phyloP scores from a whole-genome alignment of 2,113 vertebrate species.

The Grantiella picta region DNA sequence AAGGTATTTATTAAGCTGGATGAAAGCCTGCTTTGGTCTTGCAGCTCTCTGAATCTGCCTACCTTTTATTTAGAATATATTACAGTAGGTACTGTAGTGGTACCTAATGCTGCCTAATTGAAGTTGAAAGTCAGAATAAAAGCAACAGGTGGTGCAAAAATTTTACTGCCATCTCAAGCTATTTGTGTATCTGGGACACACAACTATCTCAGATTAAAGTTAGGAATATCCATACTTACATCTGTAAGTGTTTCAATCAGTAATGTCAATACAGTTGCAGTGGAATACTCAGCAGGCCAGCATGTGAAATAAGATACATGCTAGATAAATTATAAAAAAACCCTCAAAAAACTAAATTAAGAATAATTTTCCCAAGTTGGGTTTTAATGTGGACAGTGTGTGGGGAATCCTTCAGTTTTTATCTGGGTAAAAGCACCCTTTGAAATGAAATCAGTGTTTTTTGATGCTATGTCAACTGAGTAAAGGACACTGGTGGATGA shows the following conservation, averaged over 20 bases:
- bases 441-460: background rate
- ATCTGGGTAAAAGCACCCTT: background rate
- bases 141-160: background rate
- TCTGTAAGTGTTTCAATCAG: background rate
- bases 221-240: background rate
- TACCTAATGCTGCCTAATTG: background rate
- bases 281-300: background rate
- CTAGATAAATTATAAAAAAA: background rate
- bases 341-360: background rate
- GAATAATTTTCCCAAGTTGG: background rate
- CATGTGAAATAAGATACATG: background rate
- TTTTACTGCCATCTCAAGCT: background rate
- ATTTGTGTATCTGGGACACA: background rate
- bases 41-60: background rate
- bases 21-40: slow-evolving; percentile 13
- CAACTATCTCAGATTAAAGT: background rate
- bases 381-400: background rate
- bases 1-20: slow-evolving; percentile 32
- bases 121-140: background rate
- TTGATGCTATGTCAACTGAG: background rate
- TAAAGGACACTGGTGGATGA: background rate
- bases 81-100: background rate
- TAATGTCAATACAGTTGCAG: background rate
- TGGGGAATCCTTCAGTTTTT: background rate
- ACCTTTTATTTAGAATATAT: background rate